These are phyloP conservation scores for Fissipunctia ypsillon DNA, from an alignment of 2,888 invertebrate genomes.

Conservation along the genomic window DNA sequence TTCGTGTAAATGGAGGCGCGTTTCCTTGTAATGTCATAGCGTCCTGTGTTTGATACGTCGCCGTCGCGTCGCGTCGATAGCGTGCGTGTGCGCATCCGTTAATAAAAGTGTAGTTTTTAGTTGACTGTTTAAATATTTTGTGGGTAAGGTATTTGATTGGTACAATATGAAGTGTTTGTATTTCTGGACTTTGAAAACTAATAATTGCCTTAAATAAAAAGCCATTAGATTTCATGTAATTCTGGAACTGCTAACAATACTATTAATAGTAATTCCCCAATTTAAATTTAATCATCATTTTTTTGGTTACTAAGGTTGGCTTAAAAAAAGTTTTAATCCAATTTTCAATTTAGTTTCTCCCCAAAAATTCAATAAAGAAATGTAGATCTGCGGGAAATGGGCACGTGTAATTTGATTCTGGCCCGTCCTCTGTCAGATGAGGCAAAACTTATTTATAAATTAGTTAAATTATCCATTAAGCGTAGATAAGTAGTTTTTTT, in stretches of 20 bases:
- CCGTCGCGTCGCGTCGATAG: too few species aligned
- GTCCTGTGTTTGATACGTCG: slow-evolving; percentile 22
- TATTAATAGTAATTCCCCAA: neutral
- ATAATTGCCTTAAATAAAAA: neutral
- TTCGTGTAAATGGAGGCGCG: neutral
- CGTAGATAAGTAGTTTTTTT: too few species aligned
- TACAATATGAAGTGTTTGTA: neutral
- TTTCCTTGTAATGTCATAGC: slow-evolving; percentile 26
- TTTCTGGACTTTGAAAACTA: neutral
- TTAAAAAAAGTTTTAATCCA: too few species aligned
- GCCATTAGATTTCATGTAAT: neutral
- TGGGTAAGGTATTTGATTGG: neutral
- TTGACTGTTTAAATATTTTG: neutral
- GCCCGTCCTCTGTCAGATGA: too few species aligned
- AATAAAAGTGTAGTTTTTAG: slow-evolving; percentile 7
- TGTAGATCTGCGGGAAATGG: too few species aligned
- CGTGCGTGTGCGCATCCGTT: slow-evolving; percentile 25
- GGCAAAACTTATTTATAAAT: too few species aligned
- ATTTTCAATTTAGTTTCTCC: too few species aligned
- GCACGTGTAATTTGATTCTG: too few species aligned
- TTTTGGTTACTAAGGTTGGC: too few species aligned
- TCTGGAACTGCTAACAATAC: neutral
- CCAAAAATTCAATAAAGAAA: too few species aligned
- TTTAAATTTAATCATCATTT: too few species aligned
- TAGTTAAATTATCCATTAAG: too few species aligned